Evolutionary conservation across 1,140 invertebrate genomes (phyloP).

Genomic region (Drosophila setifemur): DNA sequence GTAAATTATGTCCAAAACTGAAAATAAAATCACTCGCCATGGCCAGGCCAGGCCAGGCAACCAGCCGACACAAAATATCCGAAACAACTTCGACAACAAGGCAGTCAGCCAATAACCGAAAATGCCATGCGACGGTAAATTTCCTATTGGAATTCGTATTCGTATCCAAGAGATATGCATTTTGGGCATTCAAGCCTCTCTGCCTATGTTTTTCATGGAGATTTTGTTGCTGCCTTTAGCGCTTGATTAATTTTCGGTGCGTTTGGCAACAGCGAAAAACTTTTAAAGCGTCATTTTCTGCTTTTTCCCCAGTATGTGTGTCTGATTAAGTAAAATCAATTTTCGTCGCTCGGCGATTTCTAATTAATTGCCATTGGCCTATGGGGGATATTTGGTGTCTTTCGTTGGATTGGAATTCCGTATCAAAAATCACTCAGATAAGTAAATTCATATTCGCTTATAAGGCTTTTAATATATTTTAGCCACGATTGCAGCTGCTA

Average conservation of each 20-base stretch:
- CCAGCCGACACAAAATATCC: background rate
- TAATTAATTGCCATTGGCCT: slow-evolving; percentile 48
- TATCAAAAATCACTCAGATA: background rate
- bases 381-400: slow-evolving; percentile 25
- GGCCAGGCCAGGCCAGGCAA: slow-evolving; percentile 14
- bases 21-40: slow-evolving; percentile 57
- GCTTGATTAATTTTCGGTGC: slow-evolving; percentile 60
- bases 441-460: slow-evolving; percentile 26
- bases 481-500: slow-evolving; percentile 26
- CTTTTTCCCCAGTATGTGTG: background rate
- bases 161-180: slow-evolving; percentile 74
- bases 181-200: slow-evolving; percentile 44
- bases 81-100: slow-evolving; percentile 14
- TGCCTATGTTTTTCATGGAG: slow-evolving; percentile 32
- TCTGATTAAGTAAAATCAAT: slow-evolving; percentile 50
- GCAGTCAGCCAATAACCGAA: slow-evolving; percentile 25
- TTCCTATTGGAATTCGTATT: slow-evolving; percentile 66
- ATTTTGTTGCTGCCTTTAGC: slow-evolving; percentile 26
- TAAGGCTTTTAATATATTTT: slow-evolving; percentile 14
- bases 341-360: slow-evolving; percentile 51
- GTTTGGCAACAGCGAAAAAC: slow-evolving; percentile 61
- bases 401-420: background rate
- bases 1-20: slow-evolving; percentile 78
- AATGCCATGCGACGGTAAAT: slow-evolving; percentile 38
- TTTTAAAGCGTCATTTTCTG: slow-evolving; percentile 55